These are phyloP conservation scores for Carcharodon carcharias DNA, from an alignment of 2,797 vertebrate genomes.

Conservation along the genomic window DNA sequence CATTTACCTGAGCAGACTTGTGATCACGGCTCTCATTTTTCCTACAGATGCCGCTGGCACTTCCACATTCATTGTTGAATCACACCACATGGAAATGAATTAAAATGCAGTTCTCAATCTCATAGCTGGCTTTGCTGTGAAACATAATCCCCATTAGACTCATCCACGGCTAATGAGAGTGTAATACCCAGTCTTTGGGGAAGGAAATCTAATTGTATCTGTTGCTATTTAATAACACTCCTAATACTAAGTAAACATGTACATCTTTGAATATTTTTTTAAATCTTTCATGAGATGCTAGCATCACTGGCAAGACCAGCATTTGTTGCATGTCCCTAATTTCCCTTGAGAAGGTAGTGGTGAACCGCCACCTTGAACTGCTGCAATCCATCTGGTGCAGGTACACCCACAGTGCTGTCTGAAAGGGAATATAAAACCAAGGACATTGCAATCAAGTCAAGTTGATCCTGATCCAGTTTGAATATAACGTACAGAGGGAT, in stretches of 20 bases:
- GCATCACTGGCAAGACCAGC: no score
- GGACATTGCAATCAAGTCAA: neutral
- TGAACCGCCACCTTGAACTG: neutral
- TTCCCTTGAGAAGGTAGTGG: neutral
- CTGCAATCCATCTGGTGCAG: neutral
- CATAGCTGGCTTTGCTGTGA: conserved; percentile 10
- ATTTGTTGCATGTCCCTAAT: neutral
- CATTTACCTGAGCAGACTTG: neutral
- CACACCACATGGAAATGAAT: neutral
- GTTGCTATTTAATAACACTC: neutral
- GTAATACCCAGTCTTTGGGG: neutral
- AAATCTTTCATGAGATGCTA: neutral
- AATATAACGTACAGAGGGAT: neutral
- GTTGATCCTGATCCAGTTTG: neutral
- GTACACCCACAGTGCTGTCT: neutral
- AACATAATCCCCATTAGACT: neutral
- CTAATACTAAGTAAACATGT: neutral
- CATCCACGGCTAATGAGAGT: neutral
- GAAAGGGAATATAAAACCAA: neutral
- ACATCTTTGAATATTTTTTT: neutral
- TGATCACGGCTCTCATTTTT: neutral
- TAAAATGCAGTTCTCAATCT: neutral
- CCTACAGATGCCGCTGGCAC: neutral
- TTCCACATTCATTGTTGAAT: neutral
- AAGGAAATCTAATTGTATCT: neutral